Base-by-base conservation (phyloP, 2,888 invertebrate species). In the Pollenia labialis region DNA sequence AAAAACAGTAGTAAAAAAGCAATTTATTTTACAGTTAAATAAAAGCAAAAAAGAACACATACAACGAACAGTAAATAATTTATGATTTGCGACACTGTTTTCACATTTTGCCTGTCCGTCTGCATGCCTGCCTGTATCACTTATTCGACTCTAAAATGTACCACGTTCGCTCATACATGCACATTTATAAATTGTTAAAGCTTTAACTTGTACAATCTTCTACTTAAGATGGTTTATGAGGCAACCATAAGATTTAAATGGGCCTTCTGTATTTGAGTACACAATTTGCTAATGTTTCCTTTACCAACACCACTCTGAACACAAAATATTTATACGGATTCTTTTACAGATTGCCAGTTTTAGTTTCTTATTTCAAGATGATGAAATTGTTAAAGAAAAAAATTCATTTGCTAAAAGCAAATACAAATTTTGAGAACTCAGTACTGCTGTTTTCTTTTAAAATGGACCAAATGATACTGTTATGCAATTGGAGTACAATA, bases 1-100 rank as follows among this genome's bases (percentile, higher is more conserved):
- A 77, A 69, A 68, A 80, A 62, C 56, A 71, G 75, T 80, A 85
- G 69, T 81, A 81, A 81, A 85, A 85, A 81, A 76, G 80, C 69
- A 85, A 80, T 85, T 85, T 81, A 85, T 80, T 81, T 85, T 85
- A 80, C 80, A 85, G 80, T 79, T 66, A 80, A 75, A 74, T 14
- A 68, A 79, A 66, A 23, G n/a, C n/a, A n/a, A 23, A 69, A 76
- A 54, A 66, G 54, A 56, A 52, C 64, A 56, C 50, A 46, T 54
- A 48, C 50, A 56, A 66, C 14, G 7, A 80, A 69, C 56, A 66
- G 68, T 46, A 76, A 85, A 85, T 75, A 81, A 76, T 75, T 85
- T 81, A 81, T 81, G 85, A 68, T 71, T 58, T 62, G 75, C 48
- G 69, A 85, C 85, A 64, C 60, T 64, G 48, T 81, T 75, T 74